Percentiles rank a stretch among this genome's conserved stretches.
Conservation (phyloP, 2,888 invertebrate genomes). For the Trissonchulus sp. region DNA sequence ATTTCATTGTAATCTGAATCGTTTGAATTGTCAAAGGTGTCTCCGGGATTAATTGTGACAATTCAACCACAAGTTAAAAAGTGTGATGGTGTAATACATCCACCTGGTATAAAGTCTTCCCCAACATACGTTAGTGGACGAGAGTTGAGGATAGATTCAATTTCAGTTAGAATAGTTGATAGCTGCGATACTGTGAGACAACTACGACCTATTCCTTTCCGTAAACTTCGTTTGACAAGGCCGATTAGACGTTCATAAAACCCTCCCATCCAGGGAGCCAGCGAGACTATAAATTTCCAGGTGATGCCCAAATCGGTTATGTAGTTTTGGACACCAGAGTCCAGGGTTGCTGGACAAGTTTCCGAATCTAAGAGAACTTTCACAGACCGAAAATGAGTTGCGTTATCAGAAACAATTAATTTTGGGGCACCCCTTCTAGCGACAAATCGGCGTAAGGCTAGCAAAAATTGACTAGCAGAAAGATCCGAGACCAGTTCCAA, state of each 20-base stretch:
- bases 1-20: too few species aligned
- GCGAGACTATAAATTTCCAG: constrained; percentile 1
- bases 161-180: not conserved
- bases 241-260: constrained; percentile 17
- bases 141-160: not conserved
- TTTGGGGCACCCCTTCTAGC: constrained; percentile 46
- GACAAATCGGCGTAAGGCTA: constrained; percentile 47
- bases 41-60: too few species aligned
- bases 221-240: not conserved
- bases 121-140: not conserved
- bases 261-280: too few species aligned
- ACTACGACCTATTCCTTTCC: not conserved
- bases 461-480: constrained; percentile 44
- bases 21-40: too few species aligned
- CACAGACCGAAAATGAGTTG: constrained; percentile 50
- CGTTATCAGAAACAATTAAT: constrained; percentile 52
- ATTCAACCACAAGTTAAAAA: too few species aligned
- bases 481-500: constrained; percentile 37
- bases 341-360: too few species aligned
- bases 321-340: too few species aligned
- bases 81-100: too few species aligned
- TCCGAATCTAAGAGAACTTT: too few species aligned
- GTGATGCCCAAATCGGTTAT: not conserved
- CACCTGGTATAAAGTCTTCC: not conserved
- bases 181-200: not conserved